These are phyloP conservation scores for Tiliacea citrago DNA, from an alignment of 2,888 invertebrate genomes.

Conservation along the genomic window DNA sequence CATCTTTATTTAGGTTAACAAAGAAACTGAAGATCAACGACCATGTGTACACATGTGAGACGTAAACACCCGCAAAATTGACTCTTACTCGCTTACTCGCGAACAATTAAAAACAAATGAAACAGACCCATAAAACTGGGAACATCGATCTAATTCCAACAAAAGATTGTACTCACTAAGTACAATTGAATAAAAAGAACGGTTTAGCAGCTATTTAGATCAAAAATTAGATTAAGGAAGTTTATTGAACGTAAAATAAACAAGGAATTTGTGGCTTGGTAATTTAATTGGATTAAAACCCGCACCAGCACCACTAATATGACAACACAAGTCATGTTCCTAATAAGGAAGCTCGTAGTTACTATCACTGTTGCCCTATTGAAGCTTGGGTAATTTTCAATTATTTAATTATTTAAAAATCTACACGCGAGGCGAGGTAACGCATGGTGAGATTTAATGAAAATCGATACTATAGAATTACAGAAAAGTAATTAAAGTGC, in stretches of 20 bases:
- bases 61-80: constrained; percentile 78
- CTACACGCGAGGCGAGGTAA: constrained; percentile 11
- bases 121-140: constrained; percentile 57
- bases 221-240: constrained; percentile 54
- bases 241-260: constrained; percentile 69
- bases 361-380: constrained; percentile 62
- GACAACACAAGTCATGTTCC: constrained; percentile 65
- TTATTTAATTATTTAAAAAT: constrained; percentile 46
- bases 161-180: constrained; percentile 7
- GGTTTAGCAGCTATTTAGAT: constrained; percentile 23
- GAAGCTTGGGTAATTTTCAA: constrained; percentile 53
- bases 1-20: constrained; percentile 55
- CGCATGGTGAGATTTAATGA: background rate
- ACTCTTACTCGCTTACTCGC: constrained; percentile 63
- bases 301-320: constrained; percentile 80
- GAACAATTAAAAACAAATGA: constrained; percentile 67
- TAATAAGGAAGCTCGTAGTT: constrained; percentile 67
- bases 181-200: background rate
- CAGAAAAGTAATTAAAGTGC: background rate
- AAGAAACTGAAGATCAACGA: constrained; percentile 56
- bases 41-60: constrained; percentile 71
- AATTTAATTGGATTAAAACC: constrained; percentile 82
- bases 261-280: constrained; percentile 70
- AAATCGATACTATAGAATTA: background rate
- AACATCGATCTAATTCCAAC: constrained; percentile 41